A percentile compares a stretch with the other conserved stretches of the same genome.
Evolutionary conservation across 2,888 invertebrate species (phyloP).

Genomic region (Netelia melanura): DNA sequence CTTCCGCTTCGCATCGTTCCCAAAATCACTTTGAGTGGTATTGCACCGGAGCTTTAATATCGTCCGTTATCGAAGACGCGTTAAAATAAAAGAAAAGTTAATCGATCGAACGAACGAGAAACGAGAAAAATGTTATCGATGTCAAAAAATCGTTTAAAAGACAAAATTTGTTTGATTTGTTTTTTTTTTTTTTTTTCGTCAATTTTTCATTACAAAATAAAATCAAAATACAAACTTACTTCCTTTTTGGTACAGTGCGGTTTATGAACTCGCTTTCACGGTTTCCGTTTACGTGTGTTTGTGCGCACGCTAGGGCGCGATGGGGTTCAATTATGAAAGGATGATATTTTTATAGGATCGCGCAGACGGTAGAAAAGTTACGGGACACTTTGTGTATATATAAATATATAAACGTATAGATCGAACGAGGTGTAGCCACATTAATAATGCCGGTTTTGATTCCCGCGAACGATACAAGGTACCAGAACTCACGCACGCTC

Average conservation of each 20-base stretch:
- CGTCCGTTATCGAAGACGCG: not conserved
- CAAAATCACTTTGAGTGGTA: not conserved
- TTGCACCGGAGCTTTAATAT: not conserved
- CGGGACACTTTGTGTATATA: not conserved
- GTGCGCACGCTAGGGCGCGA: not conserved
- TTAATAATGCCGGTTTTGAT: conserved; percentile 77
- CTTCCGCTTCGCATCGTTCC: not conserved
- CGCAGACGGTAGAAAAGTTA: conserved; percentile 67
- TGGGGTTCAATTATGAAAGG: conserved; percentile 66
- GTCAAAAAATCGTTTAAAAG: no score
- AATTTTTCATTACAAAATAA: no score
- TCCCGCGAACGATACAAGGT: conserved; percentile 74
- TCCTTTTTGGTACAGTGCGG: not conserved
- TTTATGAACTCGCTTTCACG: not conserved
- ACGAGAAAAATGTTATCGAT: no score
- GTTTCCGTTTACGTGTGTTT: not conserved
- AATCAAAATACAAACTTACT: not conserved
- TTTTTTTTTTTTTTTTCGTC: no score
- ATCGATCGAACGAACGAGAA: no score
- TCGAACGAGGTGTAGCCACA: conserved; percentile 72
- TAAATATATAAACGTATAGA: conserved; percentile 69
- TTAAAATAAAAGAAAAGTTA: no score
- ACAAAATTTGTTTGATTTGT: no score
- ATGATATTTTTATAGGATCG: conserved; percentile 65
- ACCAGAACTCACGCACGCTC: conserved; percentile 66